These are phyloP conservation scores for Lasioglossum oenotherae DNA, from an alignment of 2,888 invertebrate species.

Conservation along the genomic window DNA sequence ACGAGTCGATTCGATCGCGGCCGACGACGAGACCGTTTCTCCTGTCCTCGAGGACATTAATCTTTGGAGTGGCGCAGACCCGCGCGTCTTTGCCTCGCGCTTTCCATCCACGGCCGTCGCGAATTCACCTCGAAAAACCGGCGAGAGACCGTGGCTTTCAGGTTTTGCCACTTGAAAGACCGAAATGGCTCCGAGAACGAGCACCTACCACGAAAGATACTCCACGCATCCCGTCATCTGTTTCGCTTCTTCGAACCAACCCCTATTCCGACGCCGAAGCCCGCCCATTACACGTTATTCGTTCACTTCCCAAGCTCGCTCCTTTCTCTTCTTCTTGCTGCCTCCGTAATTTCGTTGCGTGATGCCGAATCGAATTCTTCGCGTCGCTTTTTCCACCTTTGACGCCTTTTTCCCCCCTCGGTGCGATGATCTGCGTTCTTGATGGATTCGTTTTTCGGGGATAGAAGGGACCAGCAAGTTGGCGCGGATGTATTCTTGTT, in stretches of 20 bases:
- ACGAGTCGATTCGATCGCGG: slow-evolving; percentile 38
- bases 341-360: neutral
- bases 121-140: slow-evolving; percentile 43
- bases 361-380: neutral
- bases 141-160: slow-evolving; percentile 20
- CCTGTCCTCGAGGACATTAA: slow-evolving; percentile 59
- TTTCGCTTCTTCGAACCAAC: slow-evolving; percentile 25
- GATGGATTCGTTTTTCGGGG: neutral
- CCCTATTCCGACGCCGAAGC: slow-evolving; percentile 8
- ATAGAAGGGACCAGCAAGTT: neutral
- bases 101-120: slow-evolving; percentile 5
- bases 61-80: slow-evolving; percentile 40
- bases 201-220: slow-evolving; percentile 34
- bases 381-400: neutral
- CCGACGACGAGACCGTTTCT: slow-evolving; percentile 14
- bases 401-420: neutral
- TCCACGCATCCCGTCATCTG: slow-evolving; percentile 25
- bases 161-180: slow-evolving; percentile 61
- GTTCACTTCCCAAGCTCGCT: neutral
- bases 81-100: slow-evolving; percentile 42
- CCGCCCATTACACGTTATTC: slow-evolving; percentile 12
- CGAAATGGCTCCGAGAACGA: slow-evolving; percentile 5
- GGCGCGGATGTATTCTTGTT: neutral
- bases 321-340: neutral
- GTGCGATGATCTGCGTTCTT: neutral